These are phyloP conservation scores for Sus cebifrons DNA, from an alignment of 2,797 vertebrate genomes.

Conservation along the genomic window DNA sequence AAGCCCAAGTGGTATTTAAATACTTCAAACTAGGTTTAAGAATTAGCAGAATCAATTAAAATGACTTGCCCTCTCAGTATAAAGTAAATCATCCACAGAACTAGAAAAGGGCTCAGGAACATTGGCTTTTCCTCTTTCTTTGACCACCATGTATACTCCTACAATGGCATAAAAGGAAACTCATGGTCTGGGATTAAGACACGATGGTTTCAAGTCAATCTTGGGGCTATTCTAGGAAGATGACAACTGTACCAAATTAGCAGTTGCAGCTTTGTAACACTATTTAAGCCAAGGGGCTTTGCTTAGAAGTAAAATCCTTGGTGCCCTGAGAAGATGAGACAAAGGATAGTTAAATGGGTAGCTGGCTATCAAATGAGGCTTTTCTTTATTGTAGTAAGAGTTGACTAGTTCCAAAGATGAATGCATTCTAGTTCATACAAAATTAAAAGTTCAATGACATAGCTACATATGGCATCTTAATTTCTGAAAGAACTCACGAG, in stretches of 20 bases:
- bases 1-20: slow-evolving; percentile 70
- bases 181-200: slow-evolving; percentile 74
- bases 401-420: neutral
- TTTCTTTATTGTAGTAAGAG: slow-evolving; percentile 25
- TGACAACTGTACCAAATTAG: slow-evolving; percentile 82
- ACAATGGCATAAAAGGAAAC: slow-evolving; percentile 69
- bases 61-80: slow-evolving; percentile 39
- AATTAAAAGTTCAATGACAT: slow-evolving; percentile 48
- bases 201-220: slow-evolving; percentile 72
- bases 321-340: slow-evolving; percentile 45
- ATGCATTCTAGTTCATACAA: neutral
- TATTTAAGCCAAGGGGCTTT: slow-evolving; percentile 74
- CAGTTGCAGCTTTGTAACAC: slow-evolving; percentile 65
- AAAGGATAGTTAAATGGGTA: neutral
- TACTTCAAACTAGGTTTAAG: slow-evolving; percentile 72
- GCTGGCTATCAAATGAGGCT: neutral
- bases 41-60: slow-evolving; percentile 73
- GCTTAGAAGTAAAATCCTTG: slow-evolving; percentile 71
- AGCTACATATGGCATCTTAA: neutral
- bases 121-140: slow-evolving; percentile 25
- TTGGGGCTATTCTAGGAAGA: slow-evolving; percentile 82
- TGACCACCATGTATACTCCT: slow-evolving; percentile 41
- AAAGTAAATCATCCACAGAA: slow-evolving; percentile 46
- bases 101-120: slow-evolving; percentile 27
- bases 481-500: slow-evolving; percentile 17